phyloP scores from a whole-genome alignment of 2,113 vertebrate species.

The Apodemus sylvaticus region DNA sequence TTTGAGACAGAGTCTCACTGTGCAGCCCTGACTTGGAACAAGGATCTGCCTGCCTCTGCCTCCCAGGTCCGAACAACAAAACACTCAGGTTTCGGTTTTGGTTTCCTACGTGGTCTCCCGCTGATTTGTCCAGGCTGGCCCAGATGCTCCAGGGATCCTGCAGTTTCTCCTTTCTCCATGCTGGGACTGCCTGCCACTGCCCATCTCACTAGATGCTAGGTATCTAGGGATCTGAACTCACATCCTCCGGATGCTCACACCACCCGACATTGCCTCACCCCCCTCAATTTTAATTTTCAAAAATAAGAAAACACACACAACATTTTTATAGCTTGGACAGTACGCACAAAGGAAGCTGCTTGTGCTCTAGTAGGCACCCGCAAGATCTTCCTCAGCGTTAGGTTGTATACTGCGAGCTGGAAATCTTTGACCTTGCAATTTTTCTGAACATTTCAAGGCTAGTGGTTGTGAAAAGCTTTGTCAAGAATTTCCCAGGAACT shows the following conservation, averaged over 20 bases:
- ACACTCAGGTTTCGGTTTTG: background rate
- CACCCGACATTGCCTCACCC: background rate
- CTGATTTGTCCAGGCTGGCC: background rate
- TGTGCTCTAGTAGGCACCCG: background rate
- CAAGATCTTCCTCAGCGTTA: background rate
- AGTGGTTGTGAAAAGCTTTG: slow-evolving; percentile 39
- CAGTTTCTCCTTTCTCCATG: too few relatives aligned
- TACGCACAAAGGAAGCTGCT: background rate
- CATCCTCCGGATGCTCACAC: fast-evolving
- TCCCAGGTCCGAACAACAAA: background rate
- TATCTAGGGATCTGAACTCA: background rate
- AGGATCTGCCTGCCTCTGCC: background rate
- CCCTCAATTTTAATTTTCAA: slow-evolving; percentile 3
- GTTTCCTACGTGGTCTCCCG: background rate
- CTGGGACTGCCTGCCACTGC: too few relatives aligned
- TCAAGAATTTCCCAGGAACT: slow-evolving; percentile 62
- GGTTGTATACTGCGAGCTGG: background rate
- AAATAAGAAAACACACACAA: background rate
- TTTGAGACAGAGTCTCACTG: background rate
- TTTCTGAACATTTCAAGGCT: slow-evolving; percentile 14
- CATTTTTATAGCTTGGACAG: background rate
- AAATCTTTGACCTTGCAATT: slow-evolving; percentile 51
- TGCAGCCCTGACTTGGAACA: background rate
- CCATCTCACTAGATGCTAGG: too few relatives aligned
- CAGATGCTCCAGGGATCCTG: background rate